phyloP scores from a whole-genome alignment of 2,888 invertebrate genomes.

The Cyrtodaria siliqua region DNA sequence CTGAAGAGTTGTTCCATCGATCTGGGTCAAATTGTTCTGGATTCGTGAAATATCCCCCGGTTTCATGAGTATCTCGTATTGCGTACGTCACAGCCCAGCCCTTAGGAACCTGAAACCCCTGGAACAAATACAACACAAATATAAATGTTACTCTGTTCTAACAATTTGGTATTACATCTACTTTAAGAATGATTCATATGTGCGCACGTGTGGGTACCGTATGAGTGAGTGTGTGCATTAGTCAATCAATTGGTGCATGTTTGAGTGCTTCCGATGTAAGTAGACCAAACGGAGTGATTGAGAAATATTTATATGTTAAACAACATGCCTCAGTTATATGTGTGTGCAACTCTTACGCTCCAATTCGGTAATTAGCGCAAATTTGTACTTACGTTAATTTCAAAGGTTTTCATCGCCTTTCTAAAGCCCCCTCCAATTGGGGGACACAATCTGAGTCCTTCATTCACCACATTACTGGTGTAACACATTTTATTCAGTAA shows the following conservation, averaged over 20 bases:
- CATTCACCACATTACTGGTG: slow-evolving; percentile 78
- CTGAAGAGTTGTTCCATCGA: slow-evolving; percentile 69
- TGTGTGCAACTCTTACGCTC: too few species aligned
- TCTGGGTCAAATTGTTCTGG: slow-evolving; percentile 78
- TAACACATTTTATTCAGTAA: slow-evolving; percentile 73
- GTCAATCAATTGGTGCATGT: too few species aligned
- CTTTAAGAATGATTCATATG: too few species aligned
- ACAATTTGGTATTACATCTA: too few species aligned
- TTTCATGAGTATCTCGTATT: slow-evolving; percentile 83
- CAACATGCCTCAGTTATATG: too few species aligned
- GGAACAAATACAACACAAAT: slow-evolving; percentile 6
- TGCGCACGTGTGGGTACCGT: too few species aligned
- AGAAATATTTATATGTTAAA: too few species aligned
- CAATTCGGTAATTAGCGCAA: too few species aligned
- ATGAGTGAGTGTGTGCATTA: too few species aligned
- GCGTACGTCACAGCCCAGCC: slow-evolving; percentile 81
- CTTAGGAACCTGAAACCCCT: slow-evolving; percentile 83
- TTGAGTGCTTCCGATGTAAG: too few species aligned
- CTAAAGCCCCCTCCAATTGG: slow-evolving; percentile 82
- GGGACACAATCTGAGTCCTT: slow-evolving; percentile 78
- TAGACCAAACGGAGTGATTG: too few species aligned
- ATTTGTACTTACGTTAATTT: slow-evolving; percentile 79
- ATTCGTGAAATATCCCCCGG: slow-evolving; percentile 62
- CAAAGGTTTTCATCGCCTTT: slow-evolving; percentile 81
- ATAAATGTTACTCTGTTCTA: too few species aligned